phyloP scores from a whole-genome alignment of 2,888 invertebrate species.

The Cosmorhoe ocellata region DNA sequence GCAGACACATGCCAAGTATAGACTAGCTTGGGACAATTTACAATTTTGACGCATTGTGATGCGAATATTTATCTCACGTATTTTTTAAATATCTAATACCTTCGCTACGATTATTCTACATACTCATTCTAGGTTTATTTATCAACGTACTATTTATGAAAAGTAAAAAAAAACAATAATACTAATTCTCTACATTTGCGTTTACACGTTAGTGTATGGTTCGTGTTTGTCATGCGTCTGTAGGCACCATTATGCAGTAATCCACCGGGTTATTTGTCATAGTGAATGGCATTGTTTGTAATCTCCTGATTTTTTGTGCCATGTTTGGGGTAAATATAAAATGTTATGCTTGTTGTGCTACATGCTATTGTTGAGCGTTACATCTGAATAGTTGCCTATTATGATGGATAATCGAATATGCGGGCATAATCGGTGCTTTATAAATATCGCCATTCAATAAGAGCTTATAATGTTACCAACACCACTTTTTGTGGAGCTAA shows the following conservation, averaged over 20 bases:
- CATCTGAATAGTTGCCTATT: conserved; percentile 57
- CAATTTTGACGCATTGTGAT: too few species aligned
- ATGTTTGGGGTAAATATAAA: conserved; percentile 59
- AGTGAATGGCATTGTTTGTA: conserved; percentile 50
- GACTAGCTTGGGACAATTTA: too few species aligned
- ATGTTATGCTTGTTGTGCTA: conserved; percentile 61
- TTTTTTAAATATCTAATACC: too few species aligned
- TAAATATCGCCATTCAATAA: conserved; percentile 40
- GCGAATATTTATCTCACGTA: too few species aligned
- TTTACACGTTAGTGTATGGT: not conserved
- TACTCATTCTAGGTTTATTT: too few species aligned
- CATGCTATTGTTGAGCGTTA: conserved; percentile 61
- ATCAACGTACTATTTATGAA: too few species aligned
- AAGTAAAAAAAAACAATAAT: too few species aligned
- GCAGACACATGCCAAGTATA: conserved; percentile 1
- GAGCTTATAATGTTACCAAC: conserved; percentile 27
- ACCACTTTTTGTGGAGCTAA: not conserved
- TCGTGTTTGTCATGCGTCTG: conserved; percentile 3
- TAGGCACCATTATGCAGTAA: conserved; percentile 42
- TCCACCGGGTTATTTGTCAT: conserved; percentile 64
- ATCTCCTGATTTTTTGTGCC: conserved; percentile 53
- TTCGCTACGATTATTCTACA: too few species aligned
- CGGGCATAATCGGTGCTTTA: conserved; percentile 67
- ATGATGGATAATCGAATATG: conserved; percentile 67
- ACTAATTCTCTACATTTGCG: too few species aligned